phyloP scores from a whole-genome alignment of 2,888 invertebrate genomes.

The Synergus laeviventris region DNA sequence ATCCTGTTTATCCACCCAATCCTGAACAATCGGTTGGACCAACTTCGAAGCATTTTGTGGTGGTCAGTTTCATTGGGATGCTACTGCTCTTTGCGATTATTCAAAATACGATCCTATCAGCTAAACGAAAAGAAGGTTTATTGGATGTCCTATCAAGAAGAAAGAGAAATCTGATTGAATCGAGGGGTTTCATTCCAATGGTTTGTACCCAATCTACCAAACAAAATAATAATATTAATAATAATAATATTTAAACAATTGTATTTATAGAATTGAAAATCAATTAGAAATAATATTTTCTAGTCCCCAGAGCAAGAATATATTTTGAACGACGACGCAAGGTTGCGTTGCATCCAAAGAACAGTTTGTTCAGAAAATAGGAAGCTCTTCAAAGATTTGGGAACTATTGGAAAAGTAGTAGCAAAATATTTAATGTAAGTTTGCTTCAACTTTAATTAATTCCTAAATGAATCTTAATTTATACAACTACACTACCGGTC shows the following conservation, averaged over 20 bases:
- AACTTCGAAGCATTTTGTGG: constrained; percentile 68
- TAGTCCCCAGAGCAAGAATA: constrained; percentile 69
- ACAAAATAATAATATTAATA: constrained; percentile 33
- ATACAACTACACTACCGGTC: too few species aligned
- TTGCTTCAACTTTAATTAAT: constrained; percentile 9
- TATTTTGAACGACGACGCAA: constrained; percentile 67
- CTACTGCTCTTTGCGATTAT: constrained; percentile 71
- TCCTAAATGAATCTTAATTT: neutral
- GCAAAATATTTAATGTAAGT: constrained; percentile 72
- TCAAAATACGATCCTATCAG: constrained; percentile 69
- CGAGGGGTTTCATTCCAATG: constrained; percentile 58
- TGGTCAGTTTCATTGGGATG: constrained; percentile 73
- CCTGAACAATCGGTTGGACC: constrained; percentile 62
- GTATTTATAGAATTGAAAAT: neutral
- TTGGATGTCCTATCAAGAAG: constrained; percentile 66
- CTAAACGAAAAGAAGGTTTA: constrained; percentile 66
- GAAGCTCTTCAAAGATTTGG: constrained; percentile 65
- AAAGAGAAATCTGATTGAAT: constrained; percentile 63
- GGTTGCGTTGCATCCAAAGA: constrained; percentile 70
- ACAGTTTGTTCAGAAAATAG: constrained; percentile 70
- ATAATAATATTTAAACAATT: neutral
- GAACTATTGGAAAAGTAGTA: constrained; percentile 63
- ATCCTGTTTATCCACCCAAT: constrained; percentile 50
- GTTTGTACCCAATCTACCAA: constrained; percentile 51
- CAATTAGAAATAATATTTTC: constrained; percentile 40